Evolutionary conservation across 92 coral and sea anemone species (phyloP), one percentile per base, ranked within the genome.

Genomic region (Meandrina meandrites): DNA sequence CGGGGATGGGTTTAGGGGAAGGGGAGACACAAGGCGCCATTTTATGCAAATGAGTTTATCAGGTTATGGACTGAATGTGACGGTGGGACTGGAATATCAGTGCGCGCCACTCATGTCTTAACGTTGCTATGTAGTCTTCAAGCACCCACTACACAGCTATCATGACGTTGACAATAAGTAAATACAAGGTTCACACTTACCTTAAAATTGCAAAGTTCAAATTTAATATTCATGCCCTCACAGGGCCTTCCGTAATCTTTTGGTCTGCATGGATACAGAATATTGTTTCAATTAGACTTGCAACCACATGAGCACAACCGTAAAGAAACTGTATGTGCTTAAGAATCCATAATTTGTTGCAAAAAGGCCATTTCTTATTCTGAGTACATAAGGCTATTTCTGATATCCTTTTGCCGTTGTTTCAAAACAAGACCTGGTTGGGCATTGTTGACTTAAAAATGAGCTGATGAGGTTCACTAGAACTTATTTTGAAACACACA

Each of bases 231-330:
- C 40, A 57, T 37, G 53, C 93, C 91, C 67, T 56, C 70, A 31
- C 93, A 91, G 18, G 89, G 89, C 68, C 71, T 84, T 7, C 93
- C 93, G 24, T 64, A 51, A 64, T 87, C 8, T 60, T 75, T 64
- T 18, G 93, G 93, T 14, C 93, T 91, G 60, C n/a, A n/a, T n/a
- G n/a, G 73, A 85, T 3, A 34, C 57, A n/a, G 48, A 81, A 58
- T 17, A 77, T 27, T 57, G 0, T 66, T 30, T 66, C 35, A 28
- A 35, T 66, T 27, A 66, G 71, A 60, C 8, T 5, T 60, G 60
- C 60, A 54, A 60, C 11, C 67, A 60, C 1, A 30, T 22, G 67
- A 60, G 34, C 28, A 28, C 34, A 66, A 64, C 69, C 9, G 69
- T 62, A 62, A 24, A 19, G 64, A 57, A 19, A 57, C 4, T 57